A percentile compares a stretch with the other conserved stretches of the same genome.
phyloP scores from a whole-genome alignment of 2,888 invertebrate species.

The Amaurobius ferox region DNA sequence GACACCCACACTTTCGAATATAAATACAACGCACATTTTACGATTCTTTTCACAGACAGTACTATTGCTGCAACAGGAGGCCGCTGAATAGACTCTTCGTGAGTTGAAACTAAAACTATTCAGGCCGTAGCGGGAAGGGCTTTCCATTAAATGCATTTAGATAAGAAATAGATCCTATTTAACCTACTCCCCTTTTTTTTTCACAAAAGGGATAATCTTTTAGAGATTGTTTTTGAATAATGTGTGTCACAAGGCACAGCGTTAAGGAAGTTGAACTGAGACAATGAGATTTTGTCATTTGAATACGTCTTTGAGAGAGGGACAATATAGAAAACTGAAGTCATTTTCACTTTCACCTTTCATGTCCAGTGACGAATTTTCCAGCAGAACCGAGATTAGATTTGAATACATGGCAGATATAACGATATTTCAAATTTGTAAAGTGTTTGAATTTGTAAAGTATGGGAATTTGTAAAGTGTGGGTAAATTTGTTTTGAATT shows the following conservation, averaged over 20 bases:
- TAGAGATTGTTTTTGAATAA: slow-evolving; percentile 46
- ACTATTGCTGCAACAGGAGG: not conserved
- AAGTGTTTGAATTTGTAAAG: no score
- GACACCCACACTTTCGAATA: not conserved
- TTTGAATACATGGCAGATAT: no score
- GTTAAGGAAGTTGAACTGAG: slow-evolving; percentile 45
- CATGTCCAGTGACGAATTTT: no score
- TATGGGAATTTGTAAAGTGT: no score
- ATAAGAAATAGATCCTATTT: slow-evolving; percentile 39
- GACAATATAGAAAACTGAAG: no score
- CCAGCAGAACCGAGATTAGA: no score
- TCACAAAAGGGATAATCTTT: slow-evolving; percentile 54
- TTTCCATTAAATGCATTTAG: slow-evolving; percentile 35
- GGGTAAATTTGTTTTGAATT: no score
- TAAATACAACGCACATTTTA: not conserved
- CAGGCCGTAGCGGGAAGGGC: slow-evolving; percentile 36
- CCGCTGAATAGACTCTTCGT: not conserved
- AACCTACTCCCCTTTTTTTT: slow-evolving; percentile 44
- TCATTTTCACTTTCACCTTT: no score
- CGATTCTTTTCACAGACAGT: not conserved
- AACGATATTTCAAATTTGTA: no score
- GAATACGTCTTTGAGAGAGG: no score
- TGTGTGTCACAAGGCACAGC: slow-evolving; percentile 35
- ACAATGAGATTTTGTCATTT: slow-evolving; percentile 48
- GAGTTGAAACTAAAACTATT: slow-evolving; percentile 27